phyloP scores from a whole-genome alignment of 1,140 invertebrate genomes.

The Leptinotarsa undecemlineata region DNA sequence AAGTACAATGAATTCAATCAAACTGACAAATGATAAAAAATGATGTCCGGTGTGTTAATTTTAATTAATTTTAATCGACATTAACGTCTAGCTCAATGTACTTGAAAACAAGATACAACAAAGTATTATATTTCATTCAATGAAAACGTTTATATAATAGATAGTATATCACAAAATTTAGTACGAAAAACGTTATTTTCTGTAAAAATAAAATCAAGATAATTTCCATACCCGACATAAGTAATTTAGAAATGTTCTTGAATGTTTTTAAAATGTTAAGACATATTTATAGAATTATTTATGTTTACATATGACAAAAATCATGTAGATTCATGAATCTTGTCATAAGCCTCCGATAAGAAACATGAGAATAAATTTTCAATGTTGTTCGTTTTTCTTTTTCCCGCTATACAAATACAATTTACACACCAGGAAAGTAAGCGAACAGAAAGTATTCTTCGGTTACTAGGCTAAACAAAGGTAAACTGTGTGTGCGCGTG shows the following conservation, averaged over 20 bases:
- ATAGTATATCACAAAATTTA: neutral
- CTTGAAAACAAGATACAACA: neutral
- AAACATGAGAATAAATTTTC: slow-evolving; percentile 50
- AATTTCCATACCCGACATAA: slow-evolving; percentile 27
- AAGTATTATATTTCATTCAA: slow-evolving; percentile 4
- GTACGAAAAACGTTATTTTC: slow-evolving; percentile 6
- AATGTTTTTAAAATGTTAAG: slow-evolving; percentile 46
- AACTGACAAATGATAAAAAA: neutral
- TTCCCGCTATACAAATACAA: neutral
- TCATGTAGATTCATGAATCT: slow-evolving; percentile 45
- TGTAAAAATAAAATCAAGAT: slow-evolving; percentile 21
- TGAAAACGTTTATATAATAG: neutral
- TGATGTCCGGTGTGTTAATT: slow-evolving; percentile 1
- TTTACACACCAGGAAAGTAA: neutral
- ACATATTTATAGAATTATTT: slow-evolving; percentile 43
- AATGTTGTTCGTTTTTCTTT: slow-evolving; percentile 36
- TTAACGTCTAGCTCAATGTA: neutral
- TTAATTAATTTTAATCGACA: slow-evolving; percentile 1
- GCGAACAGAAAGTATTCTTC: neutral
- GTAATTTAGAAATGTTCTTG: slow-evolving; percentile 42
- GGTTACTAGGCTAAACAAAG: neutral
- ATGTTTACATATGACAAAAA: slow-evolving; percentile 42
- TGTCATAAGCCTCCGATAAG: slow-evolving; percentile 47
- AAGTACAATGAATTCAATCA: slow-evolving; percentile 24
- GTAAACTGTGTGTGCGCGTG: neutral